Percentiles rank a stretch among this genome's conserved stretches.
Evolutionary conservation across 2,888 invertebrate species (phyloP).

Genomic region (Muschampia plurimacula): DNA sequence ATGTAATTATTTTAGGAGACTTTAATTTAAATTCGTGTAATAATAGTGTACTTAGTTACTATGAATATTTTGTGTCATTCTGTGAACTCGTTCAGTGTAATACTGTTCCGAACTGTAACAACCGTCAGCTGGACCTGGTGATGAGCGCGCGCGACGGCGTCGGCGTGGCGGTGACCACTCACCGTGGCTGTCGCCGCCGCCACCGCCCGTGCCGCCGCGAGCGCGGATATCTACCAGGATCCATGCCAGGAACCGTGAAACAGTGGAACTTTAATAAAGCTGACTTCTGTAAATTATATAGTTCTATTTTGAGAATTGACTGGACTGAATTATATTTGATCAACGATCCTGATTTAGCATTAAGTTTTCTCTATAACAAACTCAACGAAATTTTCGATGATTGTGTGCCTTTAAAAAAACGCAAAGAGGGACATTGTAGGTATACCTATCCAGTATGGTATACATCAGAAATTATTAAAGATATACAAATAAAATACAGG

Average conservation of each 20-base stretch:
- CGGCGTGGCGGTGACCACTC: not conserved
- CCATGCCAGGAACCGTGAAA: not conserved
- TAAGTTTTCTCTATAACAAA: not conserved
- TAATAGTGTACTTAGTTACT: not conserved
- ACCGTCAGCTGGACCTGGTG: not conserved
- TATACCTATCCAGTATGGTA: not conserved
- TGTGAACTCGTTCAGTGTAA: constrained; percentile 2
- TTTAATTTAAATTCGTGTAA: not conserved
- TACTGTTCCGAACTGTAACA: not conserved
- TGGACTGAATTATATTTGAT: not conserved
- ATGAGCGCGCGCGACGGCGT: not conserved
- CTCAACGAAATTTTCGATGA: not conserved
- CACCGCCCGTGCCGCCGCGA: not conserved
- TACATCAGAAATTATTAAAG: constrained; percentile 4
- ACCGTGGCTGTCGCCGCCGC: not conserved
- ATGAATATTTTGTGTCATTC: not conserved
- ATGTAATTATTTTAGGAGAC: not conserved
- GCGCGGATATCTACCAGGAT: not conserved
- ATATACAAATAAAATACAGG: not conserved
- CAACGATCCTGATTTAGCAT: not conserved
- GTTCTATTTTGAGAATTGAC: not conserved
- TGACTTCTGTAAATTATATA: not conserved
- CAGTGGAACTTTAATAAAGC: constrained; percentile 4
- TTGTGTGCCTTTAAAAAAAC: not conserved
- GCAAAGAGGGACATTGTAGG: not conserved